Evolutionary conservation across 1,140 invertebrate genomes (phyloP).

Genomic region (Drosophila aff.): DNA sequence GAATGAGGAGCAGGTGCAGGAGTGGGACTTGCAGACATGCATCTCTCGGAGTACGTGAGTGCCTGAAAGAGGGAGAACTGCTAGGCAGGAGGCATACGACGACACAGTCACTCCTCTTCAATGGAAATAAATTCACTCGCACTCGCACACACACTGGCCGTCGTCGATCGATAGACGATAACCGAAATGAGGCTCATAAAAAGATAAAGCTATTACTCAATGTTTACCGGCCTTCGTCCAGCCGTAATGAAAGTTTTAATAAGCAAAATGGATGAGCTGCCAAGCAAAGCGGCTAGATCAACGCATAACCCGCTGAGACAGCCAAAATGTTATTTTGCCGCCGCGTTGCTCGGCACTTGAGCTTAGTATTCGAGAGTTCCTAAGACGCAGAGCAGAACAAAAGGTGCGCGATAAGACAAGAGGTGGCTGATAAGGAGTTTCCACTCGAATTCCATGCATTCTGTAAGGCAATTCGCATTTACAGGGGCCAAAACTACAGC

Average conservation of each 20-base stretch:
- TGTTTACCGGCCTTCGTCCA: conserved; percentile 22
- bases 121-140: conserved; percentile 15
- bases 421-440: conserved; percentile 33
- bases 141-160: not conserved
- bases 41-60: not conserved
- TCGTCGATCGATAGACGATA: conserved; percentile 25
- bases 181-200: conserved; percentile 24
- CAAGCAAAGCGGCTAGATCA: conserved; percentile 38
- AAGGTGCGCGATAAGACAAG: conserved; percentile 48
- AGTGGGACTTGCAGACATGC: conserved; percentile 9
- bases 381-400: conserved; percentile 24
- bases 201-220: conserved; percentile 44
- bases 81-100: conserved; percentile 43
- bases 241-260: conserved; percentile 20
- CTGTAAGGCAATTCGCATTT: conserved; percentile 39
- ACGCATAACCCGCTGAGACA: conserved; percentile 33
- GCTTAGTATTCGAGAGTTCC: conserved; percentile 29
- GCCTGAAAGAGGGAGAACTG: conserved; percentile 4
- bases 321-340: conserved; percentile 53
- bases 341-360: not conserved
- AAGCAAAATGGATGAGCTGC: conserved; percentile 37
- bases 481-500: conserved; percentile 42
- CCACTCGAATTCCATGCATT: conserved; percentile 10
- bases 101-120: conserved; percentile 28
- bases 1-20: conserved; percentile 5